phyloP scores from a whole-genome alignment of 2,113 vertebrate species.

The Plecturocebus donacophilus region DNA sequence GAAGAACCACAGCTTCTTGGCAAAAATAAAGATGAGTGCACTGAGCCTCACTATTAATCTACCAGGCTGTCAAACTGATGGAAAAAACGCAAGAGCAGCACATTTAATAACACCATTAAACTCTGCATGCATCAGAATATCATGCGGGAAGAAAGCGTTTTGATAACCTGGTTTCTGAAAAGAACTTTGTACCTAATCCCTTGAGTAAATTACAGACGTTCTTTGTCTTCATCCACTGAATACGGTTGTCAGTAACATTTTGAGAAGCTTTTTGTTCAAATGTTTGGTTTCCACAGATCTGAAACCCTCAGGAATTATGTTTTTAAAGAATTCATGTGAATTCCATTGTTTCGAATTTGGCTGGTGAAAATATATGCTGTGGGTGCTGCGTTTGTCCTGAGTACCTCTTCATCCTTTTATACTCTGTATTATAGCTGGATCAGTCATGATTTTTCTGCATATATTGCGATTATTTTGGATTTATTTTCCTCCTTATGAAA shows the following conservation, averaged over 20 bases:
- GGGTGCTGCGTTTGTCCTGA: background rate
- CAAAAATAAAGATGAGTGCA: conserved; percentile 36
- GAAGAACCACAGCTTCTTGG: conserved; percentile 44
- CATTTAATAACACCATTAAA: background rate
- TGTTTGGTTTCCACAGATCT: background rate
- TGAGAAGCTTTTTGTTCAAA: background rate
- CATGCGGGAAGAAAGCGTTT: background rate
- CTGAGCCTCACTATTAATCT: background rate
- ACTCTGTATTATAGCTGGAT: background rate
- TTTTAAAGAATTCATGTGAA: background rate
- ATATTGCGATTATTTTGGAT: background rate
- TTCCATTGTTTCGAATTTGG: background rate
- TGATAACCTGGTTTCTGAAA: background rate
- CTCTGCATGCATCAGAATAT: background rate
- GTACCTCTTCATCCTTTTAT: background rate
- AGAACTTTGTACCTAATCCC: background rate
- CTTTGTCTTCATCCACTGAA: background rate
- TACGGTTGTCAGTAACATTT: background rate
- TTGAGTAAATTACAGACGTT: background rate
- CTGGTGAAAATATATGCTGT: background rate
- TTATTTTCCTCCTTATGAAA: background rate
- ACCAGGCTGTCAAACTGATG: background rate
- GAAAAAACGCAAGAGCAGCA: background rate
- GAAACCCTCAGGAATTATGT: background rate
- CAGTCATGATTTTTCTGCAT: background rate